Evolutionary conservation across 1,140 invertebrate species (phyloP), one percentile per base, ranked within the genome.

Genomic region (Anadara kagoshimensis): DNA sequence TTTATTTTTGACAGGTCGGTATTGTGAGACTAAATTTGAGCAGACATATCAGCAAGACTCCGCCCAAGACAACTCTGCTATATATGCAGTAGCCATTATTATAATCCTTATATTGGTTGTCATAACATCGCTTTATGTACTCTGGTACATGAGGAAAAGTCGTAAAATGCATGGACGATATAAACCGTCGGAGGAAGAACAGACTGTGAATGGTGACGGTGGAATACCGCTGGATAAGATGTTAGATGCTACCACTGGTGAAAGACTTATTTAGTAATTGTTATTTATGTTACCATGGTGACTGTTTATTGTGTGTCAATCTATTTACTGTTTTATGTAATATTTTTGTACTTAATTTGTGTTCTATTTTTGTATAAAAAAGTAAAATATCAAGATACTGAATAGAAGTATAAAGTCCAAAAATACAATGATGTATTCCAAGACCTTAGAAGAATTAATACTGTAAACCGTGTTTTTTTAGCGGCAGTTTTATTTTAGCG

Each of bases 171-270:
- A 76, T 44, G 80, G 80, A 0, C 45, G 61, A 1, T 82, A 82
- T 66, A 76, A 75, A 41, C 80, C 80, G 8, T 75, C 80, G 1
- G 62, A 78, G 51, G 80, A 80, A 45, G 63, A 75, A 45, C 63
- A 63, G n/a, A 41, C 47, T 5, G 54, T 51, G 5, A 36, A 36
- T 7, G 2, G 2, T 36, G 72, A 45, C 36, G 41, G 51, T 10
- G 67, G 54, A 20, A 79, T 82, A 18, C 73, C 78, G 0, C 44
- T 82, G 67, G 75, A 82, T 47, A 74, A 74, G 56, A 75, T 82
- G 64, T 18, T 75, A 10, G 76, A 78, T 47, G 47, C 62, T 36
- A 74, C 64, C 24, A 76, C 22, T 22, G 73, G 73, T 51, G 78
- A 82, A 47, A 62, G 69, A 57, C 59, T 81, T 20, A 76, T 81